Evolutionary conservation across 2,113 vertebrate species (phyloP).

Genomic region (Aptenodytes forsteri): DNA sequence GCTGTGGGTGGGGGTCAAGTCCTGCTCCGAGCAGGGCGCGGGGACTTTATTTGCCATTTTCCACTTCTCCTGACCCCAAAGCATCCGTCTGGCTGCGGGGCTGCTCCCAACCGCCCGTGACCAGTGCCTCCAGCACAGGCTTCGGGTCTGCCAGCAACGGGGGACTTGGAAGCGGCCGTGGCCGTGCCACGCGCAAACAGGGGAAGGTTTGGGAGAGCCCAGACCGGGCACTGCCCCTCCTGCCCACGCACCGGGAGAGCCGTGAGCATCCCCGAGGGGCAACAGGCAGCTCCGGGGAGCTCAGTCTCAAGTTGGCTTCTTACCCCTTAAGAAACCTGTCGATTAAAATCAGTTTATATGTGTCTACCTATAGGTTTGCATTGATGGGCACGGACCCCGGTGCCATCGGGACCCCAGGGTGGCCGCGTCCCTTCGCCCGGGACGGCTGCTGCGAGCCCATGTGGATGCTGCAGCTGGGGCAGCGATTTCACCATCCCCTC

Average conservation of each 20-base stretch:
- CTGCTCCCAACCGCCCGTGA: rapidly evolving
- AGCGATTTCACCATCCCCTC: rapidly evolving
- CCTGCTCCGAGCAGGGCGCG: rapidly evolving
- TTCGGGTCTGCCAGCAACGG: rapidly evolving
- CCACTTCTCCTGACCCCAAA: neutral
- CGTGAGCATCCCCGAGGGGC: rapidly evolving
- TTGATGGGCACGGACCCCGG: rapidly evolving
- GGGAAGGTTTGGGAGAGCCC: neutral
- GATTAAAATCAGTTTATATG: rapidly evolving
- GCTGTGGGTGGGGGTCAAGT: neutral
- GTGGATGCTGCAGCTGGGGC: rapidly evolving
- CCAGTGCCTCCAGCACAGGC: neutral
- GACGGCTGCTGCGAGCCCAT: rapidly evolving
- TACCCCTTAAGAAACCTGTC: rapidly evolving
- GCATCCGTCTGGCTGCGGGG: rapidly evolving
- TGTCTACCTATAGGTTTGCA: neutral
- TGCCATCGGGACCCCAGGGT: rapidly evolving
- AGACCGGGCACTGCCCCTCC: neutral
- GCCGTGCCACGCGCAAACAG: rapidly evolving
- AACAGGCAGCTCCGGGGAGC: too few species aligned
- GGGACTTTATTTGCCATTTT: neutral
- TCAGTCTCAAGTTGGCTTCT: neutral
- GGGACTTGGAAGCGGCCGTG: neutral
- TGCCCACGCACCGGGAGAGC: rapidly evolving
- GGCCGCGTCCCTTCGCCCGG: rapidly evolving